Conservation (phyloP, 2,113 vertebrate genomes). For the Actenoides lindsayi region DNA sequence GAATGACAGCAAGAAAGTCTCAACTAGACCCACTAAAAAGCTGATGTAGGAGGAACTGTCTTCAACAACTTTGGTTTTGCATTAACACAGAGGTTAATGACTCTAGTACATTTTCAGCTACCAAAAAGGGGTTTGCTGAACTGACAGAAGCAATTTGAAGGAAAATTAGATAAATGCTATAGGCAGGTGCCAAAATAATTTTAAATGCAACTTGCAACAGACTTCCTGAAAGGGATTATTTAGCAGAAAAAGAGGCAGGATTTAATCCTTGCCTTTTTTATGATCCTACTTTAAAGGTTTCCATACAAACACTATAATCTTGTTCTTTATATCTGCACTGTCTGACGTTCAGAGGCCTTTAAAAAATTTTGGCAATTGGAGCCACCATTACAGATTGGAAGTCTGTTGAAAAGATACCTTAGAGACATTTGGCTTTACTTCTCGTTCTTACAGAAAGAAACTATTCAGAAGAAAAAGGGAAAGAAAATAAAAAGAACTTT, state of each 20-base stretch:
- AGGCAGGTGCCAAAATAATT: not conserved
- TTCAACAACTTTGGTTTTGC: not conserved
- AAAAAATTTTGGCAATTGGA: conserved; percentile 50
- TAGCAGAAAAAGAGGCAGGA: not conserved
- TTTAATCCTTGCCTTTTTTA: not conserved
- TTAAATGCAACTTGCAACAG: not conserved
- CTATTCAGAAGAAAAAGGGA: not conserved
- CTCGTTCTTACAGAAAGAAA: conserved; percentile 52
- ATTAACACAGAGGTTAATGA: not conserved
- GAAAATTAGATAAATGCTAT: not conserved
- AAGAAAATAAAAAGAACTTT: conserved; percentile 36
- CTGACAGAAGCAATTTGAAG: not conserved
- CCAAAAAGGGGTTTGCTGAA: not conserved
- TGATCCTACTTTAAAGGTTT: conserved; percentile 2
- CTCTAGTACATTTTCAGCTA: not conserved
- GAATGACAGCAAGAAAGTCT: not conserved
- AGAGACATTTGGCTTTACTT: conserved; percentile 54
- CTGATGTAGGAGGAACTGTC: not conserved
- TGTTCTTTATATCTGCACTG: conserved; percentile 18
- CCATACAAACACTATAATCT: not conserved
- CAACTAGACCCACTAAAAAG: not conserved
- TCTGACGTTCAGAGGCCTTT: conserved; percentile 42
- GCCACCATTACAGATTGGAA: conserved; percentile 39
- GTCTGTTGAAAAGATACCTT: conserved; percentile 63
- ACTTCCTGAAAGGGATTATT: not conserved